Evolutionary conservation across 2,888 invertebrate species (phyloP).

Genomic region (Cheilosia scutellata): DNA sequence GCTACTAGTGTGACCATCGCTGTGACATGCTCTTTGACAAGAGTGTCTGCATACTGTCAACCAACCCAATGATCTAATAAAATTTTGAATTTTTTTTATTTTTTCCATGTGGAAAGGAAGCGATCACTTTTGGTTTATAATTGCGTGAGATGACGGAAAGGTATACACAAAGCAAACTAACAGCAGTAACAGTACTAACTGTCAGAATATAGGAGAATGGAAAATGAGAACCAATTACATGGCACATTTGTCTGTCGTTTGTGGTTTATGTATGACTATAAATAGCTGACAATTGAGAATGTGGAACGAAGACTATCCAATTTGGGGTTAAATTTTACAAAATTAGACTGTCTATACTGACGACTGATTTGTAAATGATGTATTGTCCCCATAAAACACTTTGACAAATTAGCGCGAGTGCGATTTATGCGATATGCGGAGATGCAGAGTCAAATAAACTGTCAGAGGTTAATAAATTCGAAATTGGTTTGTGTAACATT

Average conservation of each 20-base stretch:
- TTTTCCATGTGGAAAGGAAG: constrained; percentile 51
- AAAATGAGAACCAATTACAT: constrained; percentile 33
- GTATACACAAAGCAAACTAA: constrained; percentile 11
- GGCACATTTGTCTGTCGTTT: neutral
- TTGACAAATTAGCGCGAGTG: constrained; percentile 51
- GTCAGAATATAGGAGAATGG: neutral
- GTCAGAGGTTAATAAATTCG: constrained; percentile 17
- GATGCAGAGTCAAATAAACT: neutral
- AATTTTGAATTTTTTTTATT: neutral
- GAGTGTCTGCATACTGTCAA: constrained; percentile 54
- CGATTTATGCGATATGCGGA: neutral
- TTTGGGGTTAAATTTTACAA: constrained; percentile 39
- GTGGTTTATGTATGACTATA: constrained; percentile 5
- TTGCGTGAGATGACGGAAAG: constrained; percentile 49
- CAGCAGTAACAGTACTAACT: too few species aligned
- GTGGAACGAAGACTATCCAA: constrained; percentile 23
- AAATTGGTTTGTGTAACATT: neutral
- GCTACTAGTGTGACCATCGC: constrained; percentile 55
- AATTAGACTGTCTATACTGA: constrained; percentile 27
- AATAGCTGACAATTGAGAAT: constrained; percentile 24
- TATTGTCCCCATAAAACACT: constrained; percentile 45
- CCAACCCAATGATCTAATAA: constrained; percentile 72
- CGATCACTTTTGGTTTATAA: constrained; percentile 68
- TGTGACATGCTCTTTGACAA: constrained; percentile 36
- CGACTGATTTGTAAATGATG: constrained; percentile 33